Evolutionary conservation across 2,113 vertebrate species (phyloP).

Genomic region (Ptilorrhoa leucosticta): DNA sequence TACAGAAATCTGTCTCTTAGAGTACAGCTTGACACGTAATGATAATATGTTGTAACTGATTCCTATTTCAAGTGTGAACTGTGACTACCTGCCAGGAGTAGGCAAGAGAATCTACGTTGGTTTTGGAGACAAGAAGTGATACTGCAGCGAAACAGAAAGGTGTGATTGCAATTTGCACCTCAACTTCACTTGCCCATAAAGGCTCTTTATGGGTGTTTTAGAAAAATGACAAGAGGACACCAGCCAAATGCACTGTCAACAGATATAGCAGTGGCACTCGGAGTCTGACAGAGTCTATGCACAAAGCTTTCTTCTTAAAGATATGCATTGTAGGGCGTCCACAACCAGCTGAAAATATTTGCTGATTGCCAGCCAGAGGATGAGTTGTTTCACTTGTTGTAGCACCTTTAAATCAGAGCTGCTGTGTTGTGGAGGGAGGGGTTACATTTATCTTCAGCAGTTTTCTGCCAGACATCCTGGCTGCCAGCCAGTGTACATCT

Average conservation of each 20-base stretch:
- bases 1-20: not conserved
- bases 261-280: conserved; percentile 29
- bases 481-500: not conserved
- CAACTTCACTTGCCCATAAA: conserved; percentile 42
- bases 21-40: not conserved
- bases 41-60: conserved; percentile 61
- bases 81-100: conserved; percentile 52
- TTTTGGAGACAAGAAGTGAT: conserved; percentile 66
- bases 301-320: not conserved
- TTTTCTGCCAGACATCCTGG: not conserved
- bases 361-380: not conserved
- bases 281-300: not conserved
- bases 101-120: conserved; percentile 50
- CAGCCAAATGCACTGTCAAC: conserved; percentile 15
- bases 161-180: conserved; percentile 74
- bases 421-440: not conserved
- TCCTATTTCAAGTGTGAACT: conserved; percentile 27
- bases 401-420: not conserved
- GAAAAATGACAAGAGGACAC: conserved; percentile 29
- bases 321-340: not conserved
- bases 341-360: not conserved
- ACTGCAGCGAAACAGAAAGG: conserved; percentile 48
- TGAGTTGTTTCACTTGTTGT: not conserved
- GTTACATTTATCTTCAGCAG: not conserved
- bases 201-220: conserved; percentile 48